Evolutionary conservation across 2,797 vertebrate genomes (phyloP), one percentile per base, ranked within the genome.

Genomic region (Acomys russatus): DNA sequence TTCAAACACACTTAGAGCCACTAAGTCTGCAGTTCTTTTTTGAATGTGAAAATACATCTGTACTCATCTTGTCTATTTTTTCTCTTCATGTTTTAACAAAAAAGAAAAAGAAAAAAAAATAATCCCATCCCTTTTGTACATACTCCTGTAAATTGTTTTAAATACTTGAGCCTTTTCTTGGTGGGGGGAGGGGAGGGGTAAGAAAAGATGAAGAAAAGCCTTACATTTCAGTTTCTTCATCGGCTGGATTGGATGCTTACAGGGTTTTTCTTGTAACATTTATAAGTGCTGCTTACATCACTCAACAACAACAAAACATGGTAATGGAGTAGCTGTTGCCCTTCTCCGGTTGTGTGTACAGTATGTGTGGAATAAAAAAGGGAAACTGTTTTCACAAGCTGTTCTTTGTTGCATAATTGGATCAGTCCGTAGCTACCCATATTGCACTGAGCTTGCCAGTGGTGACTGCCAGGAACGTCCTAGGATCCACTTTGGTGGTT

Each of bases 221-320:
- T 99, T 99, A 99, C 99, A 99, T 99, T 99, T 99, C 99, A 99
- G 99, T 99, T 99, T 99, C 99, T 99, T 99, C 99, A 99, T 99
- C 99, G 98, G 98, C 98, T 99, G 99, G 99, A 99, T 98, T 99
- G 99, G 99, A 99, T 98, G 99, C 99, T 99, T 99, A 99, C 99
- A 99, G 99, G 99, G 99, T 99, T 99, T 99, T 99, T 99, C 99
- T 99, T 99, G 99, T 99, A 99, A 99, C 99, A 99, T 99, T 99
- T 99, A 99, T 99, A 99, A 99, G 99, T 99, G 99, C 99, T 99
- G 99, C 99, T 99, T 99, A 99, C 99, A 99, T 99, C 99, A 99
- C 99, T 99, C 99, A 99, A 99, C 98, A 98, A 99, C 98, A 98
- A 98, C 98, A 98, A 98, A 96, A 96, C 88, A 98, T 99, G 98